Conservation (phyloP, 2,888 invertebrate species). For the Ochropacha duplaris region DNA sequence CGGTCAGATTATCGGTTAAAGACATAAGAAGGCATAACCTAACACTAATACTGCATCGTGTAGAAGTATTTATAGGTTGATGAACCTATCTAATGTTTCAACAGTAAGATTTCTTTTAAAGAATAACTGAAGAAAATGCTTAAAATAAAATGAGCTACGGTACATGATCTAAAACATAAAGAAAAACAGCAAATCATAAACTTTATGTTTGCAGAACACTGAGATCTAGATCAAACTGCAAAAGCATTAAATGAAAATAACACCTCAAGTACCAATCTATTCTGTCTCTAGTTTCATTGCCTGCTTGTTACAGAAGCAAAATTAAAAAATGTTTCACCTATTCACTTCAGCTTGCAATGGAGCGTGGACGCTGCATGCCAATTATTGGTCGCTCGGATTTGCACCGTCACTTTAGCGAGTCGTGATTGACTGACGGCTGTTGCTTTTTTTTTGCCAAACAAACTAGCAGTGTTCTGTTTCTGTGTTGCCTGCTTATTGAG, state of each 20-base stretch:
- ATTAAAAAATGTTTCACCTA: slow-evolving; percentile 19
- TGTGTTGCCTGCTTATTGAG: slow-evolving; percentile 17
- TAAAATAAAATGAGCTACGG: too few relatives aligned
- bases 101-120: too few relatives aligned
- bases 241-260: not conserved
- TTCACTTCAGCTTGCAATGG: slow-evolving; percentile 37
- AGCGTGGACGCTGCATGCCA: slow-evolving; percentile 54
- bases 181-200: not conserved
- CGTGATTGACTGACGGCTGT: slow-evolving; percentile 53
- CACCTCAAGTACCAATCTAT: slow-evolving; percentile 15
- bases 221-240: not conserved
- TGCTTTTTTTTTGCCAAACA: slow-evolving; percentile 30
- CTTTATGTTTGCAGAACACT: too few relatives aligned
- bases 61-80: too few relatives aligned
- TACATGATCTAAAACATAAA: not conserved
- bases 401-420: slow-evolving; percentile 53
- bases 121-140: too few relatives aligned
- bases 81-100: too few relatives aligned
- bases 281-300: slow-evolving; percentile 10
- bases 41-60: too few relatives aligned
- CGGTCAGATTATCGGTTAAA: too few relatives aligned
- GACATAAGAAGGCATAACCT: too few relatives aligned
- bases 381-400: slow-evolving; percentile 64
- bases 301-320: not conserved
- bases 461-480: slow-evolving; percentile 15